Percentiles rank a stretch among this genome's conserved stretches.
These are phyloP conservation scores for Galagoides demidoff DNA, from an alignment of 2,797 vertebrate species.

Conservation along the genomic window DNA sequence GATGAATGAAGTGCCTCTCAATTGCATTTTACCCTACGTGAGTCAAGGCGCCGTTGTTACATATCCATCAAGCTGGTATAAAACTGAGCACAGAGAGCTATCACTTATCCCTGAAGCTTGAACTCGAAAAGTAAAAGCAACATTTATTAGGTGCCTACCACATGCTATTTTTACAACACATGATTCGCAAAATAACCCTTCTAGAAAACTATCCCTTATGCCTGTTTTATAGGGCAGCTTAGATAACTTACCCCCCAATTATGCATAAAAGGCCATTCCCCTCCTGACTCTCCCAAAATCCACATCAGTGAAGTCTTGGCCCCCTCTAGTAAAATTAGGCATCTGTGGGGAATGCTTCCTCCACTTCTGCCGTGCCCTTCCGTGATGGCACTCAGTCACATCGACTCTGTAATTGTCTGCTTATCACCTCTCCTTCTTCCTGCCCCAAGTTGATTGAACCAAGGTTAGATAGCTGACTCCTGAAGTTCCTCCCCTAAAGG, in stretches of 20 bases:
- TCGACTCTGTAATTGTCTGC: not conserved
- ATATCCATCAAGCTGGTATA: slow-evolving; percentile 35
- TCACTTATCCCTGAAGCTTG: slow-evolving; percentile 36
- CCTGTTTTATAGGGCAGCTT: not conserved
- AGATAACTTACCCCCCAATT: not conserved
- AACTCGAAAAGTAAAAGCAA: slow-evolving; percentile 50
- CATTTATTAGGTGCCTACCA: slow-evolving; percentile 15
- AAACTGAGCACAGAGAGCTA: slow-evolving; percentile 21
- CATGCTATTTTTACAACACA: not conserved
- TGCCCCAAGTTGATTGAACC: not conserved
- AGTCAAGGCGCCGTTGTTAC: slow-evolving; percentile 54
- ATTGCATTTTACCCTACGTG: not conserved
- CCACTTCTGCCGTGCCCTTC: too few relatives aligned
- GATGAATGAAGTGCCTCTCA: not conserved
- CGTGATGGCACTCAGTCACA: not conserved
- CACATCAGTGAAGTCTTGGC: not conserved
- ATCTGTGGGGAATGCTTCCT: not conserved
- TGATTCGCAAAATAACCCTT: slow-evolving; percentile 6
- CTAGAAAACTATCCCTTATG: not conserved
- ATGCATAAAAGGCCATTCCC: not conserved
- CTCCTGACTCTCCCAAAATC: not conserved
- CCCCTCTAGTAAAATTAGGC: not conserved
- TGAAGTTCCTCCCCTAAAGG: not conserved
- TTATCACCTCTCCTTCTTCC: not conserved
- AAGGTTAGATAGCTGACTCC: not conserved